Evolutionary conservation across 2,797 vertebrate genomes (phyloP).

Genomic region (Philypnodon macrostomus): DNA sequence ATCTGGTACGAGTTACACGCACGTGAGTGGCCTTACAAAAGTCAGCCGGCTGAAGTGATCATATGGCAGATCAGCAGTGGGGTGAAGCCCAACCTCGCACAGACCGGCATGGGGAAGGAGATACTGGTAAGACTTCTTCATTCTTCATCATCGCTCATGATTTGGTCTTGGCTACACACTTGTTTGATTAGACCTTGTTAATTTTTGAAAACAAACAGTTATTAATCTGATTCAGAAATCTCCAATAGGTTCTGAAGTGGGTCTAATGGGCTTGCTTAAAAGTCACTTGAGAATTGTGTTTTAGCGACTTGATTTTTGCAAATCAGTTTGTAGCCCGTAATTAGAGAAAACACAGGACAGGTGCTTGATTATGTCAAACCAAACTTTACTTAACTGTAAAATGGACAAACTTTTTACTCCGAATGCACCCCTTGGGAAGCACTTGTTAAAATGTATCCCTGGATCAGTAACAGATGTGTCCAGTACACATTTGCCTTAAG

Average conservation of each 20-base stretch:
- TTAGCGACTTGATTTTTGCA: not conserved
- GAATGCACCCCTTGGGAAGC: too few relatives aligned
- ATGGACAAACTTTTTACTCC: too few relatives aligned
- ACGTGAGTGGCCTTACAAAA: conserved; percentile 99
- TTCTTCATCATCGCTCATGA: not conserved
- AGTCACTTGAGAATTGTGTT: conserved; percentile 5
- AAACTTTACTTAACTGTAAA: too few relatives aligned
- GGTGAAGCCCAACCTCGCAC: conserved; percentile 95
- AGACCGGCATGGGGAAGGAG: conserved; percentile 97
- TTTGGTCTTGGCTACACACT: not conserved
- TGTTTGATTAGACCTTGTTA: not conserved
- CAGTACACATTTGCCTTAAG: too few relatives aligned
- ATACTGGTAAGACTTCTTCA: conserved; percentile 84
- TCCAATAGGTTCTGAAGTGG: not conserved
- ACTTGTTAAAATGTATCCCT: too few relatives aligned
- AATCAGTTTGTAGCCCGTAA: not conserved
- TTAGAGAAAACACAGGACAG: too few relatives aligned
- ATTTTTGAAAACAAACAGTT: not conserved
- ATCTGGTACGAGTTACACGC: conserved; percentile 98
- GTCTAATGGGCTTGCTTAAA: not conserved
- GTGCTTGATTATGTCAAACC: too few relatives aligned
- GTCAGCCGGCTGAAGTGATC: conserved; percentile 94
- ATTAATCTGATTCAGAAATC: not conserved
- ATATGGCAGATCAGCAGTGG: conserved; percentile 97
- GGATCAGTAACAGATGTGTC: too few relatives aligned